Evolutionary conservation across 2,888 invertebrate species (phyloP), one percentile per base, ranked within the genome.

Genomic region (Mesorhabditis belari): DNA sequence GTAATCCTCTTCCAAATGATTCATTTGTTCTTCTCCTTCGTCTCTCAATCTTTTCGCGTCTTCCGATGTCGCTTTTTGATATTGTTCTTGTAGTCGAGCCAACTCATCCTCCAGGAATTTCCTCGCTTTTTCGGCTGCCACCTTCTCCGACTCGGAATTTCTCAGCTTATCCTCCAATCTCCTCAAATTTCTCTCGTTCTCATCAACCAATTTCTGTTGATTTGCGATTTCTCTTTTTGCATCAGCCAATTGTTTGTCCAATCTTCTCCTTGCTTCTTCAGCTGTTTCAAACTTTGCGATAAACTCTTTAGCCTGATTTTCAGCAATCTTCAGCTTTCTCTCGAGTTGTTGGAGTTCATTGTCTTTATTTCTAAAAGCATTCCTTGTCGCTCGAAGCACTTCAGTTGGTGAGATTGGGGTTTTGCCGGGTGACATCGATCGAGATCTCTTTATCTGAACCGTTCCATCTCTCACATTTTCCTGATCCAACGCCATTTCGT

Each of bases 261-360:
- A 63, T 54, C 74, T 70, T 29, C 74, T 70, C 9, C 75, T 66
- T 24, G 71, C 65, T 58, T 78, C 79, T 60, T 79, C 79, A n/a
- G 75, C 68, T 25, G 65, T 67, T 60, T 74, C 74, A 60, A 79
- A 73, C 61, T 79, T 77, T 64, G 66, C 67, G 63, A 71, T 55
- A 63, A 72, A 71, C 61, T 74, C 74, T 58, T 72, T 72, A 26
- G 67, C 69, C 65, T 65, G 57, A 29, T 63, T 73, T 55, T 79
- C 79, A 52, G 75, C 72, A 55, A 74, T 72, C 58, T 75, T 73
- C 44, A 79, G 65, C 59, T 75, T 75, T 53, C 76, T 66, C 62
- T 77, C 77, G 58, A 79, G 66, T 56, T 78, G 77, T 53, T 77
- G 73, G 55, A 75, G 73, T 55, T 79, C 79, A 55, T 74, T 78